Conservation (phyloP, 2,888 invertebrate species). For the Frankliniella fusca region DNA sequence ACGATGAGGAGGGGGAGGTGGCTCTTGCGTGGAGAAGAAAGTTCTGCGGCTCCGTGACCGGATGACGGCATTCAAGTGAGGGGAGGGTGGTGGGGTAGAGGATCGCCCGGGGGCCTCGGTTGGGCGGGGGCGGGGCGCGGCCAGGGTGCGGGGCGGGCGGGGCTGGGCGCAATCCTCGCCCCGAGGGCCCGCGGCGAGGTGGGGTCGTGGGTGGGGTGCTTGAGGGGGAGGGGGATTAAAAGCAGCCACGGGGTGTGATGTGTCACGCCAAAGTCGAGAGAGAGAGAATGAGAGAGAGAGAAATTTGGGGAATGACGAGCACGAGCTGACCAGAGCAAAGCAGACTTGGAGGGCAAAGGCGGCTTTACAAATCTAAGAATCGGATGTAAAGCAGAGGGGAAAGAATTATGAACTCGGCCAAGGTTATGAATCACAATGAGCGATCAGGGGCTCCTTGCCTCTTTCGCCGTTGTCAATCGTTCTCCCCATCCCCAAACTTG, state of each 20-base stretch:
- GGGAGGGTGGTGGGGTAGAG: neutral
- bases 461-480: too few relatives aligned
- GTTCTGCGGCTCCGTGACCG: conserved; percentile 16
- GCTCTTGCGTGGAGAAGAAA: neutral
- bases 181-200: neutral
- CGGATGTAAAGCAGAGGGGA: too few relatives aligned
- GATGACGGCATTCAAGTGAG: conserved; percentile 19
- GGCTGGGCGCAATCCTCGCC: neutral
- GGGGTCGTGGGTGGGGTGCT: neutral
- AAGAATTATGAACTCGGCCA: too few relatives aligned
- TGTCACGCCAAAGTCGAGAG: neutral
- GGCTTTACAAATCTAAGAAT: too few relatives aligned
- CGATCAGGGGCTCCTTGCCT: too few relatives aligned
- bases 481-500: too few relatives aligned
- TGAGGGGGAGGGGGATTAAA: neutral
- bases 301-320: neutral
- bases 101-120: too few relatives aligned
- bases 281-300: neutral
- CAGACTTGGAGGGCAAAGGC: neutral
- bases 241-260: conserved; percentile 8
- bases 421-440: too few relatives aligned
- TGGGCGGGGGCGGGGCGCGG: neutral
- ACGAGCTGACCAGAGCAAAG: too few relatives aligned
- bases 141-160: neutral
- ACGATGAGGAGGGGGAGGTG: neutral